Percentiles rank a stretch among this genome's conserved stretches.
phyloP scores from a whole-genome alignment of 2,888 invertebrate species.

The Tribolium freemani region DNA sequence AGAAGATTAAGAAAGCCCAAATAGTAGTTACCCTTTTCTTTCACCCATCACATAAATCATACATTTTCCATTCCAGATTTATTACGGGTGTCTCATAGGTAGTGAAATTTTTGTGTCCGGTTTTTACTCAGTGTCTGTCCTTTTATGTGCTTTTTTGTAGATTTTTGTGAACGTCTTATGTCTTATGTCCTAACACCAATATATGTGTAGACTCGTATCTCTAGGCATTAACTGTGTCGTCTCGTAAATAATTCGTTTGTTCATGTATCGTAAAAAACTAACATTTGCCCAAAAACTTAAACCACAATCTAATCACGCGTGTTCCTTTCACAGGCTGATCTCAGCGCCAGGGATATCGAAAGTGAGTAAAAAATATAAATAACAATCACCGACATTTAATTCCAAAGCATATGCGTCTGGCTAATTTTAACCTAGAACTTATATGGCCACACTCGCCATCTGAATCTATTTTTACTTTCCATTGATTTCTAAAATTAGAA shows the following conservation, averaged over 20 bases:
- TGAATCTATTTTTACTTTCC: constrained; percentile 37
- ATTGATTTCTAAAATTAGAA: constrained; percentile 46
- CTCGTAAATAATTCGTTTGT: constrained; percentile 38
- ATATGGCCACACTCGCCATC: constrained; percentile 52
- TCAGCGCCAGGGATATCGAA: constrained; percentile 89
- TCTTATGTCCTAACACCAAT: constrained; percentile 32
- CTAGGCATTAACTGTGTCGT: constrained; percentile 34
- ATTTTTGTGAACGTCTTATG: constrained; percentile 41
- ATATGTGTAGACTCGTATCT: constrained; percentile 9
- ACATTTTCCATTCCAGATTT: constrained; percentile 46
- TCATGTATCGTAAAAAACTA: constrained; percentile 30
- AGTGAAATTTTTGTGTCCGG: constrained; percentile 59
- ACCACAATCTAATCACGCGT: not conserved
- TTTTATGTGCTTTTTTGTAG: constrained; percentile 51
- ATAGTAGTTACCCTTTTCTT: constrained; percentile 61
- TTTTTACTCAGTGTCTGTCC: constrained; percentile 47
- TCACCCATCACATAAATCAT: constrained; percentile 38
- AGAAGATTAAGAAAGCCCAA: constrained; percentile 64
- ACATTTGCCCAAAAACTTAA: constrained; percentile 12
- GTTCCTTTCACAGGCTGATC: constrained; percentile 79
- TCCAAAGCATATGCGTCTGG: constrained; percentile 30
- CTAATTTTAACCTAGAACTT: constrained; percentile 56
- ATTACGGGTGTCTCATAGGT: constrained; percentile 40
- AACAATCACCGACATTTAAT: constrained; percentile 1
- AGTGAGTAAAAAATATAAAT: constrained; percentile 76